These are phyloP conservation scores for Pitta sordida DNA, from an alignment of 2,113 vertebrate species.

Conservation along the genomic window DNA sequence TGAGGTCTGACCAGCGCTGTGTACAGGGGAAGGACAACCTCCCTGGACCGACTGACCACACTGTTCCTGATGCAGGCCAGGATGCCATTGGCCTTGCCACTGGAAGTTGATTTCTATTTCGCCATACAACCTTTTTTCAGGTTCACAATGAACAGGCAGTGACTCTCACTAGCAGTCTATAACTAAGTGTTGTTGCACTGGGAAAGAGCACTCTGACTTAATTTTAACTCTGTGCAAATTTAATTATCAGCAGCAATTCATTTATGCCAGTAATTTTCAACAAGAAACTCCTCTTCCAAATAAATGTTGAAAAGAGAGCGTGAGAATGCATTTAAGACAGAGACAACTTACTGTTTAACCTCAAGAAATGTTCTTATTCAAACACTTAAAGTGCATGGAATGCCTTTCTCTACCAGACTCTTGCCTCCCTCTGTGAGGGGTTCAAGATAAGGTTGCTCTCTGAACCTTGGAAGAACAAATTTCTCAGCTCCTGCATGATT, in stretches of 20 bases:
- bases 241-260: slow-evolving; percentile 23
- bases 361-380: fast-evolving
- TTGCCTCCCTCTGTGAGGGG: neutral
- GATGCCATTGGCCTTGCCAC: too few relatives aligned
- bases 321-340: neutral
- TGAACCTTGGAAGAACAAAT: neutral
- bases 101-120: neutral
- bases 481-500: neutral
- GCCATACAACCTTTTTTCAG: neutral
- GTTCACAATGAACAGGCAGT: neutral
- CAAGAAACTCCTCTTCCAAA: neutral
- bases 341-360: neutral
- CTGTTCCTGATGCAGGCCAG: too few relatives aligned
- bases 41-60: too few relatives aligned
- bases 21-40: too few relatives aligned
- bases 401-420: neutral
- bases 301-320: neutral
- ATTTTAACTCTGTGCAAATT: slow-evolving; percentile 31
- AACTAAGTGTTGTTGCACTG: neutral
- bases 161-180: neutral
- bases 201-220: neutral
- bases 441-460: neutral
- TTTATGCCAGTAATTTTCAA: slow-evolving; percentile 24
- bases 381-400: neutral
- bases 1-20: too few relatives aligned